Evolutionary conservation across 2,888 invertebrate species (phyloP), one percentile per base, ranked within the genome.

Genomic region (Scaptodrosophila latifasciaeformis): DNA sequence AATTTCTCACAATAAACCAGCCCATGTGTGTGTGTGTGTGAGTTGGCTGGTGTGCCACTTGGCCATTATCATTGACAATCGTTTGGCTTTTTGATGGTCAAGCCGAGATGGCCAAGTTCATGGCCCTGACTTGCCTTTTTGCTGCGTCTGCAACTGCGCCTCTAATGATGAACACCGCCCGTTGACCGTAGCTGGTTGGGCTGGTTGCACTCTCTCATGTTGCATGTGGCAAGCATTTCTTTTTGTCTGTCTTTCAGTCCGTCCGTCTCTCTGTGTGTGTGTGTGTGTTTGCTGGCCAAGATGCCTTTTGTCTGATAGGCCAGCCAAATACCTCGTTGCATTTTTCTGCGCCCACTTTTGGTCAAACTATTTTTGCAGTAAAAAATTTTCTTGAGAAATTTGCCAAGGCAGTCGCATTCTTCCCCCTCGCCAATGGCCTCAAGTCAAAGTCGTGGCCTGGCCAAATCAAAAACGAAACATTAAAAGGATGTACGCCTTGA

Each of bases 321-420:
- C 17, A 71, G 78, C 68, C 59, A 61, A 63, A 55, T 18, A 37
- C 59, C 44, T 56, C 63, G 48, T 51, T 67, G 75, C 72, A 78
- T 74, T 62, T 78, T 65, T 62, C 65, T 71, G 75, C 54, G 75
- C 72, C 72, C 62, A 74, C 78, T 74, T 24, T 72, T 70, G 68
- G 63, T 57, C 37, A 57, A 70, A 58, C 61, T 72, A 71, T 76
- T 76, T n/a, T n/a, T 65, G 71, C 70, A 58, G 65, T 57, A 63
- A n/a, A n/a, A n/a, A 62, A 67, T 57, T 60, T 78, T 78, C 65
- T 62, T 68, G 68, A 63, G 72, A 75, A 78, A 59, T 49, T 50
- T 9, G 19, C 19, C 21, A 40, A 40, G 9, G 18, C 37, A 37
- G 18, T 15, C 37, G 17, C 17, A 17, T 15, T 12, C 34, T 27